These are phyloP conservation scores for Dinothrombium tinctorium DNA, from an alignment of 1,140 invertebrate species.

Conservation along the genomic window DNA sequence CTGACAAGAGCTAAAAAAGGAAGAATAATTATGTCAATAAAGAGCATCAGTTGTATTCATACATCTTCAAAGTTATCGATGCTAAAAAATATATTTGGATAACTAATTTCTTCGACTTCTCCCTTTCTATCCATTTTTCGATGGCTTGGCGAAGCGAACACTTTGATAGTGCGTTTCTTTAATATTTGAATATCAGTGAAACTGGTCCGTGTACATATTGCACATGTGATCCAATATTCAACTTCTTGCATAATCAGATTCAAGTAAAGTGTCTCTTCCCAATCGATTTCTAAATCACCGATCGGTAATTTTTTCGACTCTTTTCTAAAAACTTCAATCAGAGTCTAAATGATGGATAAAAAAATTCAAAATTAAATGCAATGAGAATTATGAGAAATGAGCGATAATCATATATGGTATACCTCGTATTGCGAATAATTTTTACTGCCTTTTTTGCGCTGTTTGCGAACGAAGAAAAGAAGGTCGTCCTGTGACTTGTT, in stretches of 20 bases:
- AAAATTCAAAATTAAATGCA: slow-evolving; percentile 3
- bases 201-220: slow-evolving; percentile 87
- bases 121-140: slow-evolving; percentile 94
- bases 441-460: slow-evolving; percentile 55
- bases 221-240: slow-evolving; percentile 86
- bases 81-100: slow-evolving; percentile 96
- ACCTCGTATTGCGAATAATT: slow-evolving; percentile 72
- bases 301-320: slow-evolving; percentile 86
- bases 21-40: slow-evolving; percentile 7
- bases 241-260: slow-evolving; percentile 94
- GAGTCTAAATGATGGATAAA: slow-evolving; percentile 35
- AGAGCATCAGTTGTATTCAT: slow-evolving; percentile 1
- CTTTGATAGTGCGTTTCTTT: slow-evolving; percentile 70
- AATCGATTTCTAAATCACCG: slow-evolving; percentile 82
- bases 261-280: slow-evolving; percentile 97
- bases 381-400: not conserved
- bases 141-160: slow-evolving; percentile 86
- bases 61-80: slow-evolving; percentile 98
- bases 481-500: too few relatives aligned
- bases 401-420: slow-evolving; percentile 4
- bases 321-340: slow-evolving; percentile 79
- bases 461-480: slow-evolving; percentile 81
- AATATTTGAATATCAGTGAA: slow-evolving; percentile 86
- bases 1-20: slow-evolving; percentile 52
- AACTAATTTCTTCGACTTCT: slow-evolving; percentile 91